These are phyloP conservation scores for Ceratoteleas bidentatus DNA, from an alignment of 1,140 invertebrate genomes.

Conservation along the genomic window DNA sequence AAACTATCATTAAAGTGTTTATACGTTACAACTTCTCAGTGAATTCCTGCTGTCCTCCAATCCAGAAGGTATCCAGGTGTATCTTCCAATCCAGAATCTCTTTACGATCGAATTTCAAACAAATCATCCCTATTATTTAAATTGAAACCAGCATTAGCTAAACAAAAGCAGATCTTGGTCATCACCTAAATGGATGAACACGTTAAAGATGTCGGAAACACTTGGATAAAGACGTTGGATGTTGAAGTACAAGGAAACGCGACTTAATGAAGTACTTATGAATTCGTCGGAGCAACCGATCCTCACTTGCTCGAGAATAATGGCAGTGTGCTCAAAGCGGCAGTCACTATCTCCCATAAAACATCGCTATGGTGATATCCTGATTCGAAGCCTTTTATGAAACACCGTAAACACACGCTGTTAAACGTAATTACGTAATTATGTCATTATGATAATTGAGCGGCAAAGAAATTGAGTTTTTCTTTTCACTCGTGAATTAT, in stretches of 20 bases:
- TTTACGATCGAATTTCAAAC: too few relatives aligned
- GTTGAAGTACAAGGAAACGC: too few relatives aligned
- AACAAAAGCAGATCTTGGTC: not conserved
- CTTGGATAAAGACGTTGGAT: too few relatives aligned
- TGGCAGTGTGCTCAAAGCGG: not conserved
- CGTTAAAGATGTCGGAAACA: too few relatives aligned
- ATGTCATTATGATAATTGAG: slow-evolving; percentile 39
- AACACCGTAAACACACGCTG: slow-evolving; percentile 26
- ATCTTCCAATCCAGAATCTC: too few relatives aligned
- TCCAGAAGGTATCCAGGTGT: too few relatives aligned
- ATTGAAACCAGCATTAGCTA: too few relatives aligned
- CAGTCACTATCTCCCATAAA: slow-evolving; percentile 8
- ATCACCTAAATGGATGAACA: too few relatives aligned
- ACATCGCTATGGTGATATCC: slow-evolving; percentile 25
- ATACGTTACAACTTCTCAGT: too few relatives aligned
- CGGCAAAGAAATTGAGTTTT: slow-evolving; percentile 29
- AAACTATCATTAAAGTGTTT: too few relatives aligned
- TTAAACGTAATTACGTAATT: slow-evolving; percentile 44
- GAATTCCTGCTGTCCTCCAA: too few relatives aligned
- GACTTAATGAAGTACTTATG: slow-evolving; percentile 8
- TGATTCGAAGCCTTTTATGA: slow-evolving; percentile 16
- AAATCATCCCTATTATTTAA: slow-evolving; percentile 4
- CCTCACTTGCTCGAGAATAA: slow-evolving; percentile 17
- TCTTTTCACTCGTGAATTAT: slow-evolving; percentile 28
- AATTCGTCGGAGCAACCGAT: not conserved